phyloP scores from a whole-genome alignment of 2,113 vertebrate genomes.

The Mirounga angustirostris region DNA sequence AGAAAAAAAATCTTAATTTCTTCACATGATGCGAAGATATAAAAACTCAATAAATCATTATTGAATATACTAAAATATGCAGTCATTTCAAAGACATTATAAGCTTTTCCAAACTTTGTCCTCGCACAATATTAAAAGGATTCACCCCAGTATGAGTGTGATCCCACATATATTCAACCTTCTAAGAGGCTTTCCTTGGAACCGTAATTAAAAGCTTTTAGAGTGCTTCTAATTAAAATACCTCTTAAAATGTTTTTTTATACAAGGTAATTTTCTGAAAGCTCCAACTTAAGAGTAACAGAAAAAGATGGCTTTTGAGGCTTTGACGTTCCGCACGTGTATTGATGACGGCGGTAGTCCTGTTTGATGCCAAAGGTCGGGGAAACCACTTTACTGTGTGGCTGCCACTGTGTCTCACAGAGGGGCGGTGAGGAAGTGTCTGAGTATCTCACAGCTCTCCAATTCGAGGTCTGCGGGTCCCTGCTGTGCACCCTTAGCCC shows the following conservation, averaged over 20 bases:
- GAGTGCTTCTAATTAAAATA: neutral
- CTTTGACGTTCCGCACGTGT: neutral
- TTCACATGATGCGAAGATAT: neutral
- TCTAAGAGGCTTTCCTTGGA: neutral
- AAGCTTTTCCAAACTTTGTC: neutral
- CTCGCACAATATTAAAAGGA: neutral
- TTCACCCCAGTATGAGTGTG: neutral
- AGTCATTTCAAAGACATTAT: neutral
- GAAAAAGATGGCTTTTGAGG: neutral
- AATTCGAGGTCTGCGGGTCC: neutral
- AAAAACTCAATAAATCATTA: neutral
- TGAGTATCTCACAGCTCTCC: neutral
- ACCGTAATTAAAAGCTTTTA: conserved; percentile 21
- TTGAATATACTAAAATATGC: neutral
- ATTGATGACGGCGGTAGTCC: neutral
- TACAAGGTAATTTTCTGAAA: neutral
- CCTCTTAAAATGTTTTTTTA: neutral
- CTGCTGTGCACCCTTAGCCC: neutral
- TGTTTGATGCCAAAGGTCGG: neutral
- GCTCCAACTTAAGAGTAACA: neutral
- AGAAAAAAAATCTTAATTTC: neutral
- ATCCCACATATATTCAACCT: neutral
- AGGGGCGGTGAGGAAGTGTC: neutral
- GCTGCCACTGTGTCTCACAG: neutral
- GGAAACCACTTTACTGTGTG: no score